A percentile compares a stretch with the other conserved stretches of the same genome.
Conservation (phyloP, 2,113 vertebrate genomes). For the Trichomycterus rosablanca region DNA sequence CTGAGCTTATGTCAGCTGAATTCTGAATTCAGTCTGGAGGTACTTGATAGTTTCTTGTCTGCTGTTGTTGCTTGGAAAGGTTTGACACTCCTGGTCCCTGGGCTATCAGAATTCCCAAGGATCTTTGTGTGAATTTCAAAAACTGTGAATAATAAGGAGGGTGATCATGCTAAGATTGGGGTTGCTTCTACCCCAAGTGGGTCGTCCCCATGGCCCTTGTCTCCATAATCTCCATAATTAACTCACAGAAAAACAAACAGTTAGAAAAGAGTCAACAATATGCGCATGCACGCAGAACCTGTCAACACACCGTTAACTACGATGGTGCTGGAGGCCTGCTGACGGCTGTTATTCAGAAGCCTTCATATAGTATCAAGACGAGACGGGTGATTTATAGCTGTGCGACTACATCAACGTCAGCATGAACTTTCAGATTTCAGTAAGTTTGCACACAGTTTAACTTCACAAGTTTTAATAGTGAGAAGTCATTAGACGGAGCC, state of each 20-base stretch:
- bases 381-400: slow-evolving; percentile 24
- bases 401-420: slow-evolving; percentile 52
- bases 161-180: slow-evolving; percentile 59
- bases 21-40: slow-evolving; percentile 52
- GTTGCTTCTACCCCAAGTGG: slow-evolving; percentile 62
- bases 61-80: slow-evolving; percentile 57
- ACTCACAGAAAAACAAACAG: slow-evolving; percentile 35
- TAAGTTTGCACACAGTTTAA: slow-evolving; percentile 56
- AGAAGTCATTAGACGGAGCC: slow-evolving; percentile 59
- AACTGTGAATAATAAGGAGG: slow-evolving; percentile 71
- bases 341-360: slow-evolving; percentile 16
- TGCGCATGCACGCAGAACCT: slow-evolving; percentile 7
- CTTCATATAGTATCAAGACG: slow-evolving; percentile 17
- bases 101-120: slow-evolving; percentile 55
- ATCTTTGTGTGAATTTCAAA: slow-evolving; percentile 57
- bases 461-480: slow-evolving; percentile 62
- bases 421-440: slow-evolving; percentile 44
- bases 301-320: not conserved
- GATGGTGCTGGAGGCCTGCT: not conserved
- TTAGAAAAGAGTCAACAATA: slow-evolving; percentile 23
- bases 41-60: slow-evolving; percentile 37
- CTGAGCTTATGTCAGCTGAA: slow-evolving; percentile 57
- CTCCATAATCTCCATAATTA: slow-evolving; percentile 64
- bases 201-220: slow-evolving; percentile 61
- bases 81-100: slow-evolving; percentile 50